Percentiles rank a stretch among this genome's conserved stretches.
These are phyloP conservation scores for Eulithis testata DNA, from an alignment of 2,888 invertebrate species.

Conservation along the genomic window DNA sequence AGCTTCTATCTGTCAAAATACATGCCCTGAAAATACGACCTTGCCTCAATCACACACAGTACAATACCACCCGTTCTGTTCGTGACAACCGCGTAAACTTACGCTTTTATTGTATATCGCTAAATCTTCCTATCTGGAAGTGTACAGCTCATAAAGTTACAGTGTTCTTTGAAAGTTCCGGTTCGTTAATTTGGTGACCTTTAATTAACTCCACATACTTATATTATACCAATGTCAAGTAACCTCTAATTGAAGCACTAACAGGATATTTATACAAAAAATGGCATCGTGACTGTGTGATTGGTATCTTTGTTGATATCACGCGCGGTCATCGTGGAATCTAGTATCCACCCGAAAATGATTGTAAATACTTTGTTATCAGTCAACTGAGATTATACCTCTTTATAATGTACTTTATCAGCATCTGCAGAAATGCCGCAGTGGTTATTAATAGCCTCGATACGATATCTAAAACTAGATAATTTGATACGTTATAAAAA, in stretches of 20 bases:
- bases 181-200: conserved; percentile 12
- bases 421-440: conserved; percentile 1
- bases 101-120: no score
- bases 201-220: conserved; percentile 11
- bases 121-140: no score
- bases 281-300: conserved; percentile 21
- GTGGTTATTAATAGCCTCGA: neutral
- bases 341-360: conserved; percentile 12
- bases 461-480: neutral
- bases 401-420: neutral
- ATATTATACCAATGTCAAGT: conserved; percentile 16
- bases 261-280: conserved; percentile 20
- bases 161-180: neutral
- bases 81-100: no score
- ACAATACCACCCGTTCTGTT: no score
- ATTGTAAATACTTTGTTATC: conserved; percentile 15
- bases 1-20: no score
- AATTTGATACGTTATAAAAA: neutral
- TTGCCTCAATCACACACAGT: no score
- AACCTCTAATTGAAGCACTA: conserved; percentile 23
- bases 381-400: neutral
- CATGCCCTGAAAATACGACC: no score
- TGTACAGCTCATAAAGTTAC: no score
- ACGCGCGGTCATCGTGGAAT: conserved; percentile 18
- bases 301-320: conserved; percentile 14